These are phyloP conservation scores for Meloidogyne floridensis DNA, from an alignment of 1,140 invertebrate species.

Conservation along the genomic window DNA sequence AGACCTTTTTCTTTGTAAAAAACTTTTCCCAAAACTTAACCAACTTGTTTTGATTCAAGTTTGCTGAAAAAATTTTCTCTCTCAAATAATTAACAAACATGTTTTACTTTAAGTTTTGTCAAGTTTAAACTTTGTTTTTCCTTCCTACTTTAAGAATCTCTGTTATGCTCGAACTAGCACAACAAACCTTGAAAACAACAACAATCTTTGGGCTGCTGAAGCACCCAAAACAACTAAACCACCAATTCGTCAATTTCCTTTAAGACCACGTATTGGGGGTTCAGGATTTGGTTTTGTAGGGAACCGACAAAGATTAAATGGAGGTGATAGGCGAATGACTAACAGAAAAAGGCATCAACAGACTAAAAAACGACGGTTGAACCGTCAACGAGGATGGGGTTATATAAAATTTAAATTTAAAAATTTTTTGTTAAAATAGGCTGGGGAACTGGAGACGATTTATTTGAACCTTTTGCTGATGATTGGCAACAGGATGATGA, in stretches of 20 bases:
- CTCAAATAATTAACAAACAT: no score
- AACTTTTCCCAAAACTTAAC: no score
- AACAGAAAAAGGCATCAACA: background rate
- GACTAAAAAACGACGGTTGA: background rate
- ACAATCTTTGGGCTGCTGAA: background rate
- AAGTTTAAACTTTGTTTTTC: background rate
- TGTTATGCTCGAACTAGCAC: constrained; percentile 5
- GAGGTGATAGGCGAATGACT: background rate
- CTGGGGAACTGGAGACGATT: background rate
- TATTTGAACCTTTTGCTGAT: constrained; percentile 9
- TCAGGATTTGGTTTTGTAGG: constrained; percentile 5
- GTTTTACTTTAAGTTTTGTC: background rate
- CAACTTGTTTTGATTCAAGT: no score
- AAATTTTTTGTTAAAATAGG: background rate
- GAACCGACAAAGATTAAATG: background rate
- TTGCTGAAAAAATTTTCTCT: no score
- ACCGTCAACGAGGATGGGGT: background rate
- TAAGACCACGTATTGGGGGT: background rate
- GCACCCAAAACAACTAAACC: background rate
- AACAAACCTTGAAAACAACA: background rate
- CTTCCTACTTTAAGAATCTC: background rate
- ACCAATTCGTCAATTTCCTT: background rate
- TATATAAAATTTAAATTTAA: background rate
- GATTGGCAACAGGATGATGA: background rate
- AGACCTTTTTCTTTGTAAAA: no score